These are phyloP conservation scores for Alloplasta piceator DNA, from an alignment of 2,888 invertebrate species.

Conservation along the genomic window DNA sequence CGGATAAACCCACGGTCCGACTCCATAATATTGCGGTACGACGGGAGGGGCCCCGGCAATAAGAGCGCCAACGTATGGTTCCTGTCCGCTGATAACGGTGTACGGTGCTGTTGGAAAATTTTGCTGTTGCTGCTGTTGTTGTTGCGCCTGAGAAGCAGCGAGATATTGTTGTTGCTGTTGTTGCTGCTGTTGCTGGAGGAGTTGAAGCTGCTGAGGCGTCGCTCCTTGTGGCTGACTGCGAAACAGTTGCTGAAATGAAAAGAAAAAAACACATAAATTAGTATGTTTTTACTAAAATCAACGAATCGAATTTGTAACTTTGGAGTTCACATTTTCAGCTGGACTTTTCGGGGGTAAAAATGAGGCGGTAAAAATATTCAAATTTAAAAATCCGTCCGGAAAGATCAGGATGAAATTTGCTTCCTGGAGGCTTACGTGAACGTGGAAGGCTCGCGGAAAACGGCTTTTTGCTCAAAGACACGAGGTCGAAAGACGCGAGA, in stretches of 20 bases:
- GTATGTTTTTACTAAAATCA: background rate
- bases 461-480: constrained; percentile 26
- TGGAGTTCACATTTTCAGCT: too few species aligned
- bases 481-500: constrained; percentile 62
- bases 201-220: constrained; percentile 87
- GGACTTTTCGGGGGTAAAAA: too few species aligned
- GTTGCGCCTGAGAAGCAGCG: constrained; percentile 89
- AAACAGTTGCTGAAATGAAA: constrained; percentile 92
- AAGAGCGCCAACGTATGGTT: constrained; percentile 93
- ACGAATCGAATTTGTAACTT: too few species aligned
- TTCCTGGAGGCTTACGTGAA: background rate
- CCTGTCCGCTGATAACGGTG: constrained; percentile 92
- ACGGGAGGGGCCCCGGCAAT: constrained; percentile 88
- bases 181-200: constrained; percentile 87
- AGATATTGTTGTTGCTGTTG: constrained; percentile 86
- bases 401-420: too few species aligned
- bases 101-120: constrained; percentile 93
- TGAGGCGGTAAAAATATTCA: too few species aligned
- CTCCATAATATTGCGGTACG: constrained; percentile 96
- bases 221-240: constrained; percentile 90
- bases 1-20: constrained; percentile 97
- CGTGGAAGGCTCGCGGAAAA: background rate
- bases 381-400: too few species aligned
- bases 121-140: constrained; percentile 92
- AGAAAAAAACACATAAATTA: constrained; percentile 48